Evolutionary conservation across 2,888 invertebrate genomes (phyloP), one percentile per base, ranked within the genome.

Genomic region (Chymomyza fuscimana): DNA sequence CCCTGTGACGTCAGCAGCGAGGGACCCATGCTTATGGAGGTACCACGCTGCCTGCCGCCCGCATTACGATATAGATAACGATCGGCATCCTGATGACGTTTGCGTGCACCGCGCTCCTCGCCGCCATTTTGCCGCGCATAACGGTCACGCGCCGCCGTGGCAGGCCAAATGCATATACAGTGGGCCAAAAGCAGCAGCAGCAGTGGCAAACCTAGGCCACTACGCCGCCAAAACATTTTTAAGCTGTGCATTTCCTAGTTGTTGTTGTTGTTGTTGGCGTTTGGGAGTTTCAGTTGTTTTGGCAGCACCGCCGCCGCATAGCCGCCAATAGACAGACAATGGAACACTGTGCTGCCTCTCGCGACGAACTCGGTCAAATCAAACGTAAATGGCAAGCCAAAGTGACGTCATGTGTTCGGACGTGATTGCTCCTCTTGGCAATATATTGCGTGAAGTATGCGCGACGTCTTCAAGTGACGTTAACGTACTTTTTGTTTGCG

Each of bases 21-120:
- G 88, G 72, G 90, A 89, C 79, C 89, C 81, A 88, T 91, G 92
- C 82, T 92, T 70, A 10, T 74, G 72, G 60, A 59, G 65, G 56
- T 76, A 91, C 70, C 71, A 51, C 74, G 78, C 52, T 60, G 61
- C 29, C 46, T 73, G 69, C 67, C 69, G 72, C 63, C 65, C 22
- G 58, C 77, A 65, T 52, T 78, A 60, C 82, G 81, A 58, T 73
- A 75, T n/a, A 56, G 50, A 50, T 66, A 60, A 32, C 69, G 64
- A 63, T 73, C 72, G 60, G 61, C 16, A 46, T 82, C 73, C 62
- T 74, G 73, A 62, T 85, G 85, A 72, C 76, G 82, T 61, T 73
- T 77, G n/a, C 75, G 82, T 74, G 75, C 82, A 67, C 77, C 71
- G 63, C 63, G 62, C 10, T 59, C 61, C 40, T 67, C 67, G 63